Evolutionary conservation across 2,113 vertebrate genomes (phyloP).

Genomic region (Sturnus vulgaris): DNA sequence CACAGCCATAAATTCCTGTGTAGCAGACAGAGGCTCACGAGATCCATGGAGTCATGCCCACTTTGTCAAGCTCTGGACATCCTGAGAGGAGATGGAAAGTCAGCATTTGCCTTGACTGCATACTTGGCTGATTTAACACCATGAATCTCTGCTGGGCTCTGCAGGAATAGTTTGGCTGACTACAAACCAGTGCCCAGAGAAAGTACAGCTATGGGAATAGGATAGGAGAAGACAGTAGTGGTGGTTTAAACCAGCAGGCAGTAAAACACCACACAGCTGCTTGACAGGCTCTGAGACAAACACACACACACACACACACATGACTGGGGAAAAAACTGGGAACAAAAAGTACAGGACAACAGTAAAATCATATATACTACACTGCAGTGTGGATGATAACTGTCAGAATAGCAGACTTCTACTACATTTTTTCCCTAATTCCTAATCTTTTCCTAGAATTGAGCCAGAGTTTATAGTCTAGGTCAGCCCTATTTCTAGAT

Average conservation of each 20-base stretch:
- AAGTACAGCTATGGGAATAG: background rate
- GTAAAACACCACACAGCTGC: background rate
- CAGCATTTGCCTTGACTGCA: background rate
- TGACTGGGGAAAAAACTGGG: background rate
- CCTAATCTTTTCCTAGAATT: slow-evolving; percentile 3
- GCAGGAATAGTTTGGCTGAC: slow-evolving; percentile 4
- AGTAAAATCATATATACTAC: background rate
- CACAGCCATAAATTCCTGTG: background rate
- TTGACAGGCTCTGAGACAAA: background rate
- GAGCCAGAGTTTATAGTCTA: background rate
- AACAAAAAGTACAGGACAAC: background rate
- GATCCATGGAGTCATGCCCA: background rate
- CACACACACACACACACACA: background rate
- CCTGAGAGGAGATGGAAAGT: slow-evolving; percentile 12
- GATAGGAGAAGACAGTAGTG: background rate
- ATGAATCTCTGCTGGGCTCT: background rate
- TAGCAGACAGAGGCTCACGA: background rate
- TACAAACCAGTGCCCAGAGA: background rate
- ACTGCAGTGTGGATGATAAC: background rate
- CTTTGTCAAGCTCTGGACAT: background rate
- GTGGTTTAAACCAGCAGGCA: background rate
- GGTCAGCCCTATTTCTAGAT: background rate
- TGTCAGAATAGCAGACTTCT: background rate
- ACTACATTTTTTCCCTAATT: background rate
- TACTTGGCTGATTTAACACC: background rate